These are phyloP conservation scores for Drosophila neotestacea DNA, from an alignment of 2,888 invertebrate species.

Conservation along the genomic window DNA sequence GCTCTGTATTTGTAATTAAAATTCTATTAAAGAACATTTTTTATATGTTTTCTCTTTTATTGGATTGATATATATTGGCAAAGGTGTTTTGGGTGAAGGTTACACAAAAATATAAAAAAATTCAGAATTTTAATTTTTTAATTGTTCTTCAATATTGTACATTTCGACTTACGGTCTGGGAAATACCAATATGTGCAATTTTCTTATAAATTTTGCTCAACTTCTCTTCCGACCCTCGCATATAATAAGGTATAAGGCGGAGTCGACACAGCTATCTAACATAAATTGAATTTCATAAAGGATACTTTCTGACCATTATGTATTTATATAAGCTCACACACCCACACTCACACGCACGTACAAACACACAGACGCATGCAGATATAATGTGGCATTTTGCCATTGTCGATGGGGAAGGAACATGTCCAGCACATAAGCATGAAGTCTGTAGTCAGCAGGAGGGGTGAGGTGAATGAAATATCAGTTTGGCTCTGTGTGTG, in stretches of 20 bases:
- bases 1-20: no score
- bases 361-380: conserved; percentile 17
- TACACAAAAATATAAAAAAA: no score
- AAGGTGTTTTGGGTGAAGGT: no score
- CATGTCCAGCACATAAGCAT: conserved; percentile 17
- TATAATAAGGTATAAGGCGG: conserved; percentile 22
- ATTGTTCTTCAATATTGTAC: no score
- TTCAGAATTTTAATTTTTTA: no score
- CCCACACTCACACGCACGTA: conserved; percentile 14
- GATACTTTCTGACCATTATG: conserved; percentile 70
- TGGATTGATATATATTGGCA: no score
- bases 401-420: conserved; percentile 23
- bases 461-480: conserved; percentile 9
- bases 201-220: background rate
- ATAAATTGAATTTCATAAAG: conserved; percentile 76
- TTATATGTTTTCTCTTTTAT: no score
- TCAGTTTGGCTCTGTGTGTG: conserved; percentile 6
- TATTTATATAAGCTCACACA: conserved; percentile 36
- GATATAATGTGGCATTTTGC: conserved; percentile 42
- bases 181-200: no score
- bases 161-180: no score
- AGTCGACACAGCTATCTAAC: conserved; percentile 48
- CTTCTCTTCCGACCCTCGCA: conserved; percentile 23
- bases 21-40: no score
- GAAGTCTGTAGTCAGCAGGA: background rate